Conservation (phyloP, 2,797 vertebrate species). For the Cyprinella venusta region DNA sequence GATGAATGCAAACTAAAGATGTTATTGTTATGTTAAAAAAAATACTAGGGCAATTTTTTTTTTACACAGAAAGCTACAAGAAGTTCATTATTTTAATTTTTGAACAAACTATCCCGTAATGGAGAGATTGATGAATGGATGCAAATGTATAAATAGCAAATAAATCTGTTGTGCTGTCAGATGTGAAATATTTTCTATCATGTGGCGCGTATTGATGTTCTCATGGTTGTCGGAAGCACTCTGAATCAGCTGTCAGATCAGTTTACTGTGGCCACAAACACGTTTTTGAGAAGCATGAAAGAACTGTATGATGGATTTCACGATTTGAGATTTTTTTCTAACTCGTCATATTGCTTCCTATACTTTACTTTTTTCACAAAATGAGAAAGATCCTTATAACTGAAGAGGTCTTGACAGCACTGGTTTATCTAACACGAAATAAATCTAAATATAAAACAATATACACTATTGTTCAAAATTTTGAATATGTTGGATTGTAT, state of each 20-base stretch:
- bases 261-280: not conserved
- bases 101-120: not conserved
- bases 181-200: conserved; percentile 3
- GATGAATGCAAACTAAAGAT: not conserved
- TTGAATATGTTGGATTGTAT: not conserved
- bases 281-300: conserved; percentile 14
- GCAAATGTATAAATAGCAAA: not conserved
- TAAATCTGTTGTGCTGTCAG: conserved; percentile 9
- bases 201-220: conserved; percentile 31
- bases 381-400: not conserved
- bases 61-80: not conserved
- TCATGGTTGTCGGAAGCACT: conserved; percentile 4
- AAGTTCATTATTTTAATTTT: not conserved
- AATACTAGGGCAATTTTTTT: not conserved
- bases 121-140: not conserved
- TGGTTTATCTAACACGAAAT: not conserved
- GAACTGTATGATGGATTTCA: conserved; percentile 15
- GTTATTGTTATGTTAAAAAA: not conserved
- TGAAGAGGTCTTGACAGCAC: not conserved
- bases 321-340: conserved; percentile 20
- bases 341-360: not conserved
- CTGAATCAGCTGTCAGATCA: conserved; percentile 3
- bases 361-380: conserved; percentile 15
- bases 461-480: not conserved
- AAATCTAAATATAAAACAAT: too few species aligned